Percentiles rank a stretch among this genome's conserved stretches.
phyloP scores from a whole-genome alignment of 2,797 vertebrate species.

The Tarsius wallacei region DNA sequence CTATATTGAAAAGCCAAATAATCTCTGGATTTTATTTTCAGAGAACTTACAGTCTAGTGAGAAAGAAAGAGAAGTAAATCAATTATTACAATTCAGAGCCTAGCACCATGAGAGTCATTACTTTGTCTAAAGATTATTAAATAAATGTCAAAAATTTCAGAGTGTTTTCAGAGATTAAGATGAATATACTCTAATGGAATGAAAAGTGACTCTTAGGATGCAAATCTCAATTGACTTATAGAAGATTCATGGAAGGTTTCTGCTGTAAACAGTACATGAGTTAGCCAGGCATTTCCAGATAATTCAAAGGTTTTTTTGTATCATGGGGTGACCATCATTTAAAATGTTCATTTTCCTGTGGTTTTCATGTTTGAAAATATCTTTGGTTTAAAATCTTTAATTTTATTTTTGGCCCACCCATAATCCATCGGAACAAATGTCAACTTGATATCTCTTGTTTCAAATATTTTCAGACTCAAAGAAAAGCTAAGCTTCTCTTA shows the following conservation, averaged over 20 bases:
- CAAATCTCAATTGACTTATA: not conserved
- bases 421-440: conserved; percentile 41
- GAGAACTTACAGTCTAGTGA: not conserved
- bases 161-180: not conserved
- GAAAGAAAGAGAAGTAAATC: not conserved
- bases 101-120: not conserved
- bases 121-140: not conserved
- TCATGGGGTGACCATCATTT: not conserved
- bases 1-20: not conserved
- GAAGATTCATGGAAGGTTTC: not conserved
- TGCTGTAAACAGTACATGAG: not conserved
- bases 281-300: not conserved
- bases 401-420: conserved; percentile 43
- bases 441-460: conserved; percentile 8
- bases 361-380: conserved; percentile 32
- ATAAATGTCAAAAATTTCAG: conserved; percentile 20
- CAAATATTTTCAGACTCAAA: conserved; percentile 31
- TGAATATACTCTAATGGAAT: not conserved
- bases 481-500: not conserved
- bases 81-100: not conserved
- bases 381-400: conserved; percentile 33
- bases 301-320: not conserved
- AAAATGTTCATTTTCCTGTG: conserved; percentile 11
- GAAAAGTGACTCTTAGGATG: not conserved
- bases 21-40: not conserved